Evolutionary conservation across 2,888 invertebrate genomes (phyloP).

Genomic region (Platycheirus rosarum): DNA sequence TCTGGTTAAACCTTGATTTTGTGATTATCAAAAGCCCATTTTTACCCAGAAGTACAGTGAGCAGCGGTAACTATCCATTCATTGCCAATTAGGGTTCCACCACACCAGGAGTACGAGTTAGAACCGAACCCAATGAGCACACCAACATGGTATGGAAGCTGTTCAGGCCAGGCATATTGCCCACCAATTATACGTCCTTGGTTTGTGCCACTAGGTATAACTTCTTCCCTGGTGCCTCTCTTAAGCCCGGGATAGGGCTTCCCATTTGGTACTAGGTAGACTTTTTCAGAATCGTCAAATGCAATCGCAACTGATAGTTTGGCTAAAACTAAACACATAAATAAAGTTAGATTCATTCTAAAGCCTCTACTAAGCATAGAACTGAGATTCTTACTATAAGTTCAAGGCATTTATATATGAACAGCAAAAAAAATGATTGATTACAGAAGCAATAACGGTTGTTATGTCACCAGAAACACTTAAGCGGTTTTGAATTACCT

Average conservation of each 20-base stretch:
- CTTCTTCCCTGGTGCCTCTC: not conserved
- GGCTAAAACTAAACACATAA: not conserved
- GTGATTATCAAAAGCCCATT: constrained; percentile 15
- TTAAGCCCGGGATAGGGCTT: not conserved
- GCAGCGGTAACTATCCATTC: constrained; percentile 82
- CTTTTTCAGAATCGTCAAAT: not conserved
- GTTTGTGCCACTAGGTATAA: not conserved
- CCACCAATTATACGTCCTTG: constrained; percentile 18
- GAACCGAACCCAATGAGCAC: constrained; percentile 79
- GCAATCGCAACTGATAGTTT: not conserved
- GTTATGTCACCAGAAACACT: not conserved
- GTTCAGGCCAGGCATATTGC: constrained; percentile 64
- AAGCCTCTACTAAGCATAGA: too few species aligned
- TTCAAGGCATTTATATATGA: not conserved
- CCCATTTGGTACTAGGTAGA: not conserved
- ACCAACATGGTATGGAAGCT: constrained; percentile 80
- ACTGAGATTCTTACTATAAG: not conserved
- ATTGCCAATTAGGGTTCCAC: constrained; percentile 80
- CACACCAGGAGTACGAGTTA: constrained; percentile 79
- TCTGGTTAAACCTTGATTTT: not conserved
- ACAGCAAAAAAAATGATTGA: not conserved
- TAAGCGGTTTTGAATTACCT: not conserved
- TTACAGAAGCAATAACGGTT: not conserved
- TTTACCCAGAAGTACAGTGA: constrained; percentile 81
- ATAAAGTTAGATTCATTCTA: not conserved